phyloP scores from a whole-genome alignment of 2,888 invertebrate genomes.

The Mimachlamys varia region DNA sequence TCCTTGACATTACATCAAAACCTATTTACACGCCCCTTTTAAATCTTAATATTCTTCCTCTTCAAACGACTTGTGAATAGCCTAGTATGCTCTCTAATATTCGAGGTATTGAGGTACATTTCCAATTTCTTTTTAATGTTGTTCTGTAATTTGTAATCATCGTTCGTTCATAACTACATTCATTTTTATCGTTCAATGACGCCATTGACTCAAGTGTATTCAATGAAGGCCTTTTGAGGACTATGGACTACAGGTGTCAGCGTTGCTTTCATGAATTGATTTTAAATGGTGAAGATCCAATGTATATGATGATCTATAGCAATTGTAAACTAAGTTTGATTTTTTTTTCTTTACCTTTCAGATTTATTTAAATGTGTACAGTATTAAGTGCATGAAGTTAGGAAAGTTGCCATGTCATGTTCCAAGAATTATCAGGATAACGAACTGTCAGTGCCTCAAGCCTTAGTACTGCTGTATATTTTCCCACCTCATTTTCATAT shows the following conservation, averaged over 20 bases:
- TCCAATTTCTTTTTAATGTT: constrained; percentile 31
- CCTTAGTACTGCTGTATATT: too few species aligned
- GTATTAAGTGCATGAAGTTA: not conserved
- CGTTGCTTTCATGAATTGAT: not conserved
- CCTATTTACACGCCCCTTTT: not conserved
- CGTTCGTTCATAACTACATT: not conserved
- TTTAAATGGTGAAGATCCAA: constrained; percentile 3
- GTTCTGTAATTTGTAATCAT: not conserved
- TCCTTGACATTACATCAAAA: not conserved
- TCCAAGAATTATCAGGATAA: not conserved
- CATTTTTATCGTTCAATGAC: not conserved
- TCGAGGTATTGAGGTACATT: constrained; percentile 11
- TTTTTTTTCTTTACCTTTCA: not conserved
- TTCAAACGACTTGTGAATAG: not conserved
- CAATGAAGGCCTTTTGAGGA: not conserved
- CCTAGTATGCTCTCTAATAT: not conserved
- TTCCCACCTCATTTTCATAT: too few species aligned
- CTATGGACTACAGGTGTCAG: not conserved
- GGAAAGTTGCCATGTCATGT: not conserved
- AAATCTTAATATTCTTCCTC: not conserved
- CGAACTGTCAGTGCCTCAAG: too few species aligned
- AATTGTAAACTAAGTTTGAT: not conserved
- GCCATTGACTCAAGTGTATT: not conserved
- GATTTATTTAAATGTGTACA: not conserved
- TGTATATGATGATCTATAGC: not conserved